phyloP scores from a whole-genome alignment of 2,888 invertebrate genomes.

The Trichogramma dendrolimi region DNA sequence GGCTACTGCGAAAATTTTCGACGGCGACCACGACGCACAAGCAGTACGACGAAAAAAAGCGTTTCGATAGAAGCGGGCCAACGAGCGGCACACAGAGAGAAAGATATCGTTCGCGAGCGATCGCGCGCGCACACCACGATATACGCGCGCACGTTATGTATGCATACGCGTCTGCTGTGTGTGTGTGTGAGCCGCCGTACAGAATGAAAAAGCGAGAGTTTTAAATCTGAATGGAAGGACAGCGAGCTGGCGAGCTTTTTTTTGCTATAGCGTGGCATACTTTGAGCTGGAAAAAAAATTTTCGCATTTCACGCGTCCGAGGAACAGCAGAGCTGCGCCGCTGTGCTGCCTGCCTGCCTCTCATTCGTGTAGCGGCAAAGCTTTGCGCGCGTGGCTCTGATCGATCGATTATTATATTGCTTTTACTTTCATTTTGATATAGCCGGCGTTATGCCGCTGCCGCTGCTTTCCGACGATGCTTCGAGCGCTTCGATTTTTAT shows the following conservation, averaged over 20 bases:
- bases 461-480: no score
- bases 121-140: no score
- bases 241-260: conserved; percentile 10
- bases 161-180: no score
- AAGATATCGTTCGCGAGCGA: conserved; percentile 8
- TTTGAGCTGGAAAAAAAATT: conserved; percentile 25
- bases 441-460: no score
- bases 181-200: no score
- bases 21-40: no score
- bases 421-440: conserved; percentile 23
- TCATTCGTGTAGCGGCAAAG: no score
- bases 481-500: no score
- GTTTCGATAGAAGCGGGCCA: no score
- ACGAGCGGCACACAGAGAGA: neutral
- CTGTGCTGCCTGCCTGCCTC: no score
- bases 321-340: neutral
- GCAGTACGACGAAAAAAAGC: conserved; percentile 4
- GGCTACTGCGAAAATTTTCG: no score
- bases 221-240: conserved; percentile 26
- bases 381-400: neutral
- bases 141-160: no score
- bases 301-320: conserved; percentile 23
- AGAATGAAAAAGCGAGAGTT: conserved; percentile 29
- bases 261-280: conserved; percentile 21
- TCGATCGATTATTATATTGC: conserved; percentile 29